A percentile compares a stretch with the other conserved stretches of the same genome.
Evolutionary conservation across 2,888 invertebrate genomes (phyloP).

Genomic region (Sarcophaga caerulescens): DNA sequence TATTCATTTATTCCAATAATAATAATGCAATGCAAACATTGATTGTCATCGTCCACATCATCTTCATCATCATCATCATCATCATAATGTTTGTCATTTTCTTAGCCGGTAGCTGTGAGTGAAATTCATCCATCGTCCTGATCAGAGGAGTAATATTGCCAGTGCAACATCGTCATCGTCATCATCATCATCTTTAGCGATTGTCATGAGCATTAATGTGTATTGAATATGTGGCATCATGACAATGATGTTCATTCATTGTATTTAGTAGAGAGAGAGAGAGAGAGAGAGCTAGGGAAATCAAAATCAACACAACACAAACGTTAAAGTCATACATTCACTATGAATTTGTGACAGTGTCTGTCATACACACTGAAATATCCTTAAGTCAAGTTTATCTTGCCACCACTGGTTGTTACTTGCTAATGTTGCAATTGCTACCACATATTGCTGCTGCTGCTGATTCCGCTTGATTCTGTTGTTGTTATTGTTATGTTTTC

Average conservation of each 20-base stretch:
- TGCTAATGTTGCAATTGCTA: slow-evolving; percentile 49
- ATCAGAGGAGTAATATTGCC: neutral
- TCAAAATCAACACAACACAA: slow-evolving; percentile 55
- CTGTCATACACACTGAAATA: slow-evolving; percentile 58
- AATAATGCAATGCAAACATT: slow-evolving; percentile 79
- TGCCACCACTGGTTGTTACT: slow-evolving; percentile 32
- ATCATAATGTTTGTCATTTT: slow-evolving; percentile 35
- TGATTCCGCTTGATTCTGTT: neutral
- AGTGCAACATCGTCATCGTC: slow-evolving; percentile 31
- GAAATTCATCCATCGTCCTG: neutral
- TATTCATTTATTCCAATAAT: slow-evolving; percentile 80
- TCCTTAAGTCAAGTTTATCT: slow-evolving; percentile 59
- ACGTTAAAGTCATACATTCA: slow-evolving; percentile 49
- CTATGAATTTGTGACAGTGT: slow-evolving; percentile 62
- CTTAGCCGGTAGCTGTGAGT: slow-evolving; percentile 40
- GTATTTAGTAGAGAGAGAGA: slow-evolving; percentile 43
- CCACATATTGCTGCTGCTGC: slow-evolving; percentile 33
- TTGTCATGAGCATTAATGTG: slow-evolving; percentile 60
- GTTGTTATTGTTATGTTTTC: slow-evolving; percentile 60
- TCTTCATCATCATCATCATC: slow-evolving; percentile 34
- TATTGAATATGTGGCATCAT: slow-evolving; percentile 54
- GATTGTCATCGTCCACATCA: slow-evolving; percentile 75
- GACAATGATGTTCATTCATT: slow-evolving; percentile 67
- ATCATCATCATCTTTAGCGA: slow-evolving; percentile 60
- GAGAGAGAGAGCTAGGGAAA: slow-evolving; percentile 40